Evolutionary conservation across 2,888 invertebrate species (phyloP).

Genomic region (Rhingia rostrata): DNA sequence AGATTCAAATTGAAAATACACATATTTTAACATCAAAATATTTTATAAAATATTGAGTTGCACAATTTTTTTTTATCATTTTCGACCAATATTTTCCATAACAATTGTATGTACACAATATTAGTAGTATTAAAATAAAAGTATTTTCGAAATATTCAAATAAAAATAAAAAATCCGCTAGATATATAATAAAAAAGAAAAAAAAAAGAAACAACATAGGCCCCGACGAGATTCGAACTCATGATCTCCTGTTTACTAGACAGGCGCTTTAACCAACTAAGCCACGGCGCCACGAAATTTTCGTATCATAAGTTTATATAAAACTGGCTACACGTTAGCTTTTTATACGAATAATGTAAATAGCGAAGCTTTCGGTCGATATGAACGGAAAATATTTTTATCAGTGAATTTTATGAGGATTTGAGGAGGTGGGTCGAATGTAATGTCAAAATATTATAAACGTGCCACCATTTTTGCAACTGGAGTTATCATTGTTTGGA

Average conservation of each 20-base stretch:
- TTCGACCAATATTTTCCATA: too few relatives aligned
- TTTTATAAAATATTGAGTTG: too few relatives aligned
- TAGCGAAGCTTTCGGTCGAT: neutral
- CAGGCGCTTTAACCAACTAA: slow-evolving; percentile 83
- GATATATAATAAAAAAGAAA: neutral
- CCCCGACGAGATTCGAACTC: slow-evolving; percentile 83
- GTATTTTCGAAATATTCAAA: neutral
- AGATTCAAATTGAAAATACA: too few relatives aligned
- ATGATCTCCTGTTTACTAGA: slow-evolving; percentile 83
- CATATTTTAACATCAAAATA: too few relatives aligned
- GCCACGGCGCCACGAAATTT: slow-evolving; percentile 79
- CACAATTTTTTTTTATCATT: too few relatives aligned
- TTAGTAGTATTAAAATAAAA: neutral
- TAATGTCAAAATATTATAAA: too few relatives aligned
- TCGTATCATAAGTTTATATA: neutral
- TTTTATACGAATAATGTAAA: too few relatives aligned
- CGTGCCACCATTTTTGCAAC: too few relatives aligned
- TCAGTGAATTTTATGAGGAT: too few relatives aligned
- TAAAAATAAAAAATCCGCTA: too few relatives aligned
- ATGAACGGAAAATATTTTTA: neutral
- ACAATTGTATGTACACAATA: neutral
- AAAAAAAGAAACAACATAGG: slow-evolving; percentile 65
- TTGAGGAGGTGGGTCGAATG: too few relatives aligned
- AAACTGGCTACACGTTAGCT: neutral
- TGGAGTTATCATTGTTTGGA: too few relatives aligned